phyloP scores from a whole-genome alignment of 1,140 invertebrate genomes.

The Zaprionus inermis region DNA sequence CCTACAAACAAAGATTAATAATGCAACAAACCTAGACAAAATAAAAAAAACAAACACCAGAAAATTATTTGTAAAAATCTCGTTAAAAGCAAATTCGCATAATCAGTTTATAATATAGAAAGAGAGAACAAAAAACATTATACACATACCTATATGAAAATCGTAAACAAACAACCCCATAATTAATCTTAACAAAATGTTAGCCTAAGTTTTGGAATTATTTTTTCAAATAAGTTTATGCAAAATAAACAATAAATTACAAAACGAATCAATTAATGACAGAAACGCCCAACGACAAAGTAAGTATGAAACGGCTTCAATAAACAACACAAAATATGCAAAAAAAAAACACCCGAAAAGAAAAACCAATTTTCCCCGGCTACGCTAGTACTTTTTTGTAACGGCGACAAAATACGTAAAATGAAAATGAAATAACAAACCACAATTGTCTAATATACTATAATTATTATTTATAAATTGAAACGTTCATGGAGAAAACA shows the following conservation, averaged over 20 bases:
- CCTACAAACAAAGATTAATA: conserved; percentile 38
- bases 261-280: conserved; percentile 42
- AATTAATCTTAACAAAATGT: conserved; percentile 68
- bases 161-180: conserved; percentile 24
- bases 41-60: background rate
- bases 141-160: conserved; percentile 60
- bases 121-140: conserved; percentile 35
- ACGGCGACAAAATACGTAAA: conserved; percentile 18
- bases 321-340: conserved; percentile 40
- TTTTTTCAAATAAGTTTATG: conserved; percentile 68
- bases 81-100: conserved; percentile 31
- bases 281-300: conserved; percentile 59
- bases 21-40: conserved; percentile 30
- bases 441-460: conserved; percentile 49
- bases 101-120: conserved; percentile 27
- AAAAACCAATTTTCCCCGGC: conserved; percentile 36
- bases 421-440: conserved; percentile 5
- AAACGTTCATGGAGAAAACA: conserved; percentile 16
- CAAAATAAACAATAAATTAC: conserved; percentile 58
- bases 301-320: conserved; percentile 68
- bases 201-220: conserved; percentile 74
- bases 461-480: conserved; percentile 56
- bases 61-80: conserved; percentile 39
- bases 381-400: conserved; percentile 57
- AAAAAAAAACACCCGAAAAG: conserved; percentile 13